A percentile compares a stretch with the other conserved stretches of the same genome.
Conservation (phyloP, 2,113 vertebrate genomes). For the Myocastor coypus region DNA sequence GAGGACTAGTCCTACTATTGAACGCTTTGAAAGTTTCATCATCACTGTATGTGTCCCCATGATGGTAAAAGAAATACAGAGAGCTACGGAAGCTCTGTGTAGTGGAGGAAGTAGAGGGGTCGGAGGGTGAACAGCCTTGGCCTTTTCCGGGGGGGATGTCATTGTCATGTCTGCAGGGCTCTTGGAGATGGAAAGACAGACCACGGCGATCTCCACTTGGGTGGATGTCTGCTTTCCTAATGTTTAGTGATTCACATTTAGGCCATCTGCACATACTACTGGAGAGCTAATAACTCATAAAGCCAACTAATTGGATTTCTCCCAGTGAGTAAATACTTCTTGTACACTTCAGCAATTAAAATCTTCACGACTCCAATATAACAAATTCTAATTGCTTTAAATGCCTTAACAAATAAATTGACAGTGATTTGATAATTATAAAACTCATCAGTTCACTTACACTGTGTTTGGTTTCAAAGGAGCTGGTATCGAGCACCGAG, state of each 20-base stretch:
- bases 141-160: background rate
- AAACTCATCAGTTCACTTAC: background rate
- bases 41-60: background rate
- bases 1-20: background rate
- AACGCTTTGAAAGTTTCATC: background rate
- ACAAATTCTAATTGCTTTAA: constrained; percentile 47
- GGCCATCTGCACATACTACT: constrained; percentile 4
- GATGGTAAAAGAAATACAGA: background rate
- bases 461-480: constrained; percentile 8
- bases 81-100: background rate
- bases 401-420: constrained; percentile 28
- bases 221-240: background rate
- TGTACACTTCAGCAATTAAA: constrained; percentile 53
- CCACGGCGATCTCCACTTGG: background rate
- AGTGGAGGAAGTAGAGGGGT: background rate
- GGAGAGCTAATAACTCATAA: constrained; percentile 41
- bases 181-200: background rate
- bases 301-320: constrained; percentile 51
- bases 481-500: background rate
- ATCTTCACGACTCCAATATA: constrained; percentile 12
- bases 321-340: constrained; percentile 30
- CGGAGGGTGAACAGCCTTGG: background rate
- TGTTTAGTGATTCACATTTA: constrained; percentile 30
- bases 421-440: constrained; percentile 21
- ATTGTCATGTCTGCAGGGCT: background rate